Conservation (phyloP, 2,888 invertebrate genomes). For the Tolmerus cingulatus region DNA sequence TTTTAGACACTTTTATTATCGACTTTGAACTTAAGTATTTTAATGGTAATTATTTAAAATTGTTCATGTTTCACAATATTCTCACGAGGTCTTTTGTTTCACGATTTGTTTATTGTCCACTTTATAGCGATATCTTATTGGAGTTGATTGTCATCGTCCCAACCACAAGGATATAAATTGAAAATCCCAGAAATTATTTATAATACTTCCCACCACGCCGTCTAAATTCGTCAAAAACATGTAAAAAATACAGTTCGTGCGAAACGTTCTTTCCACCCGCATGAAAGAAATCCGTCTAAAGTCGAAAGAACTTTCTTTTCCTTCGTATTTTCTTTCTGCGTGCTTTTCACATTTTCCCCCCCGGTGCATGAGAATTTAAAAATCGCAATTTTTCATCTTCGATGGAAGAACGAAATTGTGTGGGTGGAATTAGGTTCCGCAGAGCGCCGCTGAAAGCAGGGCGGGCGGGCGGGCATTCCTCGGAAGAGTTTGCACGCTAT, state of each 20-base stretch:
- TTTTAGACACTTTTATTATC: not conserved
- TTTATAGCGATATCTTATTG: not conserved
- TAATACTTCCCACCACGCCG: not conserved
- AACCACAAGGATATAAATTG: not conserved
- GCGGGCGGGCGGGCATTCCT: not conserved
- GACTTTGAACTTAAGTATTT: not conserved
- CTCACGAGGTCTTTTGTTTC: not conserved
- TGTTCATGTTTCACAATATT: not conserved
- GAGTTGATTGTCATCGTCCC: not conserved
- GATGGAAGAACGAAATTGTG: not conserved
- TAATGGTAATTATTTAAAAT: not conserved
- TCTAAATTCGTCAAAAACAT: not conserved
- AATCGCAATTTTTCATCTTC: constrained; percentile 27
- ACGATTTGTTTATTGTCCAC: not conserved
- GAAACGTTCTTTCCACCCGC: not conserved
- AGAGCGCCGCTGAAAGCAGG: not conserved
- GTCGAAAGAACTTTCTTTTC: not conserved
- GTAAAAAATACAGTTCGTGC: not conserved
- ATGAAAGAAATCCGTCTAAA: not conserved
- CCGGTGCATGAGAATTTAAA: not conserved
- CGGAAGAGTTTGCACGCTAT: not conserved
- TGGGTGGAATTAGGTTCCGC: not conserved
- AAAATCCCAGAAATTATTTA: not conserved
- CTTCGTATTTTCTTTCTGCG: not conserved
- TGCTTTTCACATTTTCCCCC: not conserved